These are phyloP conservation scores for Quadroppia sp. DNA, from an alignment of 2,888 invertebrate genomes.

Conservation along the genomic window DNA sequence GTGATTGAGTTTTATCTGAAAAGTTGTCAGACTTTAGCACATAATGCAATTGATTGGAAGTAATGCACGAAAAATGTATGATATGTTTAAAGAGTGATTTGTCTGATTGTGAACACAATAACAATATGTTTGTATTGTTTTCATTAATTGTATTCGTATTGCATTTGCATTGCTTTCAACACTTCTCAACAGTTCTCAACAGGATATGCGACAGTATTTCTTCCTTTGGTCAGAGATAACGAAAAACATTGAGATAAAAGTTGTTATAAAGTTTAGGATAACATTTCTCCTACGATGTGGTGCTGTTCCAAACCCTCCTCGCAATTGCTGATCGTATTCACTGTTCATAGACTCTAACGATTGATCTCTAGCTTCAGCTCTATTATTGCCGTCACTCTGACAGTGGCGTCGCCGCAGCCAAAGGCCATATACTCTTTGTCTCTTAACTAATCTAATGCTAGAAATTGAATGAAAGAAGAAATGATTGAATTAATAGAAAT, in stretches of 20 bases:
- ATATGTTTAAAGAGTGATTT: too few species aligned
- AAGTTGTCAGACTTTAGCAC: too few species aligned
- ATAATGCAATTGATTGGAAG: conserved; percentile 15
- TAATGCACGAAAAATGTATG: not conserved
- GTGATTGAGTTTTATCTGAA: not conserved
- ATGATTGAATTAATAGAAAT: not conserved
- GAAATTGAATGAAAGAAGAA: not conserved
- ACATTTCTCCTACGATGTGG: conserved; percentile 19
- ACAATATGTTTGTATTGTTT: not conserved
- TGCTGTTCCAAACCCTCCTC: not conserved
- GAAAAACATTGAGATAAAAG: conserved; percentile 12
- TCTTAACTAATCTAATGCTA: not conserved
- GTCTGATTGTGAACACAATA: too few species aligned
- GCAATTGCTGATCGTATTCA: not conserved
- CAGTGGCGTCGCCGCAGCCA: not conserved
- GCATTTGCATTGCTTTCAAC: not conserved
- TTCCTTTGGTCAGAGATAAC: conserved; percentile 7
- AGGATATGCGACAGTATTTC: conserved; percentile 15
- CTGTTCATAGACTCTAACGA: not conserved
- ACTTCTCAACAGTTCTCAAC: not conserved
- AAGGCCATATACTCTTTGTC: not conserved
- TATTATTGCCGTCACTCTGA: not conserved
- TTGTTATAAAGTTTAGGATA: conserved; percentile 30
- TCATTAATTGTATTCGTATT: conserved; percentile 23
- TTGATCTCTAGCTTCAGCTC: conserved; percentile 3